phyloP scores from a whole-genome alignment of 92 coral and sea anemone genomes.

The Micromussa lordhowensis region DNA sequence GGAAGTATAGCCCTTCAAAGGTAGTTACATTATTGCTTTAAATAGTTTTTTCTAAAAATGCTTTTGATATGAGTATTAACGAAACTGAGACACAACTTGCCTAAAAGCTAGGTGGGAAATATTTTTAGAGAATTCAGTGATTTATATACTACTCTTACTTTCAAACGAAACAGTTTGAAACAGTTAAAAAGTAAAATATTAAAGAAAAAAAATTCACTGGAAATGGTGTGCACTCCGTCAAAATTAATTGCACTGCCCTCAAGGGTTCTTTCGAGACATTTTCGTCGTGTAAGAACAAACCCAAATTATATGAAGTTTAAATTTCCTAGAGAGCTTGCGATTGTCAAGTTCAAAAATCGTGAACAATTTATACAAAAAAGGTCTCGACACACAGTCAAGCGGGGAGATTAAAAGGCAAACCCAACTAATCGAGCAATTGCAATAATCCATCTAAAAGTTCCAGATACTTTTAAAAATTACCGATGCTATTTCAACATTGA shows the following conservation, averaged over 20 bases:
- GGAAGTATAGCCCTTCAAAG: neutral
- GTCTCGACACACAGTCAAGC: fast-evolving
- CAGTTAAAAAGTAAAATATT: no score
- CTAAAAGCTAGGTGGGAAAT: neutral
- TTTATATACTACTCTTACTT: no score
- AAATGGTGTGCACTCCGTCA: neutral
- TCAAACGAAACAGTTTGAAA: neutral
- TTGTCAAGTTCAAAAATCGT: no score
- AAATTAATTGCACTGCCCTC: neutral
- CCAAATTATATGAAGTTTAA: neutral
- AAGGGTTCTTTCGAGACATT: neutral
- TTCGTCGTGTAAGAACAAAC: neutral
- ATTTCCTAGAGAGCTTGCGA: no score
- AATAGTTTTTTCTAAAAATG: neutral
- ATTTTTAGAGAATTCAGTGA: no score
- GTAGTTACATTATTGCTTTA: neutral
- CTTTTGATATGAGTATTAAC: neutral
- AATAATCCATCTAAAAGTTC: no score
- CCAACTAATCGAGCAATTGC: no score
- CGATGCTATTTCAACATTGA: no score
- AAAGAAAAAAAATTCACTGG: neutral
- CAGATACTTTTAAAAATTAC: no score
- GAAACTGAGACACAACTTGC: neutral
- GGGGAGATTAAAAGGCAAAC: no score
- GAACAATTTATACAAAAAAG: no score